Base-by-base conservation (phyloP, 2,113 vertebrate species). In the Cromileptes altivelis region DNA sequence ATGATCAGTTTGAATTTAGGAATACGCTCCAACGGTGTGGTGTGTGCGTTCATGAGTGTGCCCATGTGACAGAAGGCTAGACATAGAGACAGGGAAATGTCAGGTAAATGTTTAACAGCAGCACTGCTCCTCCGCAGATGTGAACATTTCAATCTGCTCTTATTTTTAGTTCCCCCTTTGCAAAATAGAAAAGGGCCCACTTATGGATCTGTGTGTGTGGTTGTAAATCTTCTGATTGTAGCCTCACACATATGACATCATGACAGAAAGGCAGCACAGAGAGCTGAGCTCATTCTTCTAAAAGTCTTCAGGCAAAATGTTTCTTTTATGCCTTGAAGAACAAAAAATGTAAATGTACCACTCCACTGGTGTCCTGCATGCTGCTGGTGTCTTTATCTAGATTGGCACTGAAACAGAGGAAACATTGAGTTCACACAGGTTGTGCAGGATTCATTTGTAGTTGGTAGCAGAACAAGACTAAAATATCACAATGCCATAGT, bases 151-250 rank as follows among this genome's bases (percentile, higher is more conserved):
- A 42, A 42, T 17, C 30, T 3, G 0, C 4, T 30, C 12, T 15
- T 30, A 5, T 42, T 12, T 40, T 64, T 25, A 78, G 40, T 63
- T 53, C 14, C 30, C n/a, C 12, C 0, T 50, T 37, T 23, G 6
- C 37, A 33, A 23, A 60, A 65, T 17, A 8, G 18, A 1, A 42
- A 68, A 52, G 7, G 57, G 18, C 27, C 61, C 81, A 74, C 63
- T 30, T 63, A 72, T 47, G 63, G 64, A 69, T 70, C 30, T 14
- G 84, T 89, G 78, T 78, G 87, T 91, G 90, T 84, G 89, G 84
- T 70, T 65, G 62, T 73, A 6, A 82, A 55, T 80, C 61, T 78
- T 18, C n/a, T 40, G 60, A 42, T 63, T 57, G 21, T 30, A 6
- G 15, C 58, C 12, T 33, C 1, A 60, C n/a, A 75, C 30, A 40